Base-by-base conservation (phyloP, 2,797 vertebrate species). In the Sebastes taczanowskii region DNA sequence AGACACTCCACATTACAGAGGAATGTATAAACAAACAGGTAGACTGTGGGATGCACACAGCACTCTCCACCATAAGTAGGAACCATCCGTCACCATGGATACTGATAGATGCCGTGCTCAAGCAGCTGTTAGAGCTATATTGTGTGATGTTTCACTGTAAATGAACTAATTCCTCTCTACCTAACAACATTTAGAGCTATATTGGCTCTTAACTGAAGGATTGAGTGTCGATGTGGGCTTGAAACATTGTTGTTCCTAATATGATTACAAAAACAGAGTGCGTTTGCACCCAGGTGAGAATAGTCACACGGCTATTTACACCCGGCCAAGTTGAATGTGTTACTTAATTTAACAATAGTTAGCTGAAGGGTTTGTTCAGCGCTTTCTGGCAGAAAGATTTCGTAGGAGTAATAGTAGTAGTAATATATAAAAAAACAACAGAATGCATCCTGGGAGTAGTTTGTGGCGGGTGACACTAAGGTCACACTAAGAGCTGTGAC, bases 11-110 rank as follows among this genome's bases (percentile, higher is more conserved):
- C 59, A 60, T 83, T 74, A 71, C 77, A 38, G 56, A n/a, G 53
- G 52, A 58, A 71, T 78, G 78, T 62, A 78, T 83, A 68, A 84
- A 88, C 82, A 82, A 88, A 80, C 74, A 72, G 62, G 75, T 78
- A 61, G 72, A 81, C 27, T 64, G 46, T 64, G 46, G n/a, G 25
- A 56, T 2, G 68, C 5, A 7, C 32, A 60, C 20, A 42, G 23
- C 62, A 9, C 62, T 35, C 32, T 61, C 22, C 18, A 32, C 2
- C 53, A 25, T 14, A 67, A 71, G 59, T 18, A 49, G 66, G 10
- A 72, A 76, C 52, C 68, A 55, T 67, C 22, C 14, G 27, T 77
- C 42, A 35, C 52, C 71, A 63, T 73, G 77, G 72, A 69, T 67
- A 70, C 63, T 10, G 71, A 65, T 11, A 46, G 63, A 79, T 64